Base-by-base conservation (phyloP, 2,888 invertebrate species). In the Pogonocherus hispidulus region DNA sequence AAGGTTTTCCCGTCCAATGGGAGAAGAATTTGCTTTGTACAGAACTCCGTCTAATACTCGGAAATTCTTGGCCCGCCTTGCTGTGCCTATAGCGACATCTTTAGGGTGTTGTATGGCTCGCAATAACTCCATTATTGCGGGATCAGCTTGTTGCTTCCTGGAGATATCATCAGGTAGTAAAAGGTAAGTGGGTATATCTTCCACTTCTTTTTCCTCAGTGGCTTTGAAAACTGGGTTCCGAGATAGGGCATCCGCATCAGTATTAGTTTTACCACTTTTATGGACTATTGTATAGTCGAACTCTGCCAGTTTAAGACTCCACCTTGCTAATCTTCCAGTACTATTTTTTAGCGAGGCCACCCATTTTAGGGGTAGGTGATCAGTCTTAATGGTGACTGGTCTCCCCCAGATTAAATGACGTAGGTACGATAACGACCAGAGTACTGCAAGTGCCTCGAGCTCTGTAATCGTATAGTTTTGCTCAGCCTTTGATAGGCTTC, bases 401-500 rank as follows among this genome's bases (percentile, higher is more conserved):
- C n/a, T n/a, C n/a, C n/a, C n/a, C n/a, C n/a, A n/a, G 3, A 23
- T 23, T 4, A 23, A 6, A 23, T 23, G 23, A 3, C 23, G 23
- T 23, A 23, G 23, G 6, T 23, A 23, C 3, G 8, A 8, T 67
- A 27, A 76, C 37, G 56, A n/a, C 49, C 60, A 52, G n/a, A n/a
- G n/a, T n/a, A n/a, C n/a, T n/a, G n/a, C n/a, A n/a, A n/a, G n/a
- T n/a, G n/a, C n/a, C n/a, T 76, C 72, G 9, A 75, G 27, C 56
- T 76, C 64, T 2, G 71, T 64, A 2, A 73, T 71, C 1, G 63
- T 52, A 41, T 73, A 77, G 27, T 76, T 76, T 63, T 55, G 47
- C 41, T 78, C 75, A 1, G 69, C 66, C 59, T 76, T 72, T n/a
- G 72, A 56, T 3, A 75, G 57, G 18, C 63, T 69, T 8, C 75